A percentile compares a stretch with the other conserved stretches of the same genome.
phyloP scores from a whole-genome alignment of 2,888 invertebrate species.

The Netelia melanura region DNA sequence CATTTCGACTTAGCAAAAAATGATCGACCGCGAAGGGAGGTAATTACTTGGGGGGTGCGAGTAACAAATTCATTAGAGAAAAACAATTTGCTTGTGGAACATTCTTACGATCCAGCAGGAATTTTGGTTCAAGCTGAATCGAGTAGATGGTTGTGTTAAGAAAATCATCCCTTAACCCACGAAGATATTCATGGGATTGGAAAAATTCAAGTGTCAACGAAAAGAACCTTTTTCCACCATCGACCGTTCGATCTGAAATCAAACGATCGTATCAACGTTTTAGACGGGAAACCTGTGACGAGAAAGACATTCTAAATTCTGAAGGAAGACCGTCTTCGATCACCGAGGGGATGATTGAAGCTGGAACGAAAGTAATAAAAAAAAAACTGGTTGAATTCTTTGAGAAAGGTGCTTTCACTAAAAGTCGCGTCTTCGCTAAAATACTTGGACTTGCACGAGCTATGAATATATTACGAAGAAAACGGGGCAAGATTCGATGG shows the following conservation, averaged over 20 bases:
- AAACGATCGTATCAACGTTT: no score
- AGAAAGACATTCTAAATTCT: background rate
- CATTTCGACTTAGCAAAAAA: slow-evolving; percentile 19
- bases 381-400: slow-evolving; percentile 36
- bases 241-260: no score
- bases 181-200: no score
- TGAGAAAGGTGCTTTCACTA: slow-evolving; percentile 42
- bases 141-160: no score
- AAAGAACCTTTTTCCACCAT: no score
- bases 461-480: slow-evolving; percentile 82
- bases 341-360: slow-evolving; percentile 19
- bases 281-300: background rate
- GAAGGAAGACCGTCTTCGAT: background rate
- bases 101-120: no score
- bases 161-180: no score
- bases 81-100: background rate
- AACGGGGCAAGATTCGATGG: slow-evolving; percentile 45
- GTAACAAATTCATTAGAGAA: background rate
- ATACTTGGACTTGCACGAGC: slow-evolving; percentile 75
- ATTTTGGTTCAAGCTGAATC: no score
- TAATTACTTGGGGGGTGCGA: background rate
- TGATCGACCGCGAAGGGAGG: slow-evolving; percentile 11
- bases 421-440: slow-evolving; percentile 58
- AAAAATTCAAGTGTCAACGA: no score
- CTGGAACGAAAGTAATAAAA: slow-evolving; percentile 25